These are phyloP conservation scores for Nomada goodeniana DNA, from an alignment of 2,888 invertebrate species.

Conservation along the genomic window DNA sequence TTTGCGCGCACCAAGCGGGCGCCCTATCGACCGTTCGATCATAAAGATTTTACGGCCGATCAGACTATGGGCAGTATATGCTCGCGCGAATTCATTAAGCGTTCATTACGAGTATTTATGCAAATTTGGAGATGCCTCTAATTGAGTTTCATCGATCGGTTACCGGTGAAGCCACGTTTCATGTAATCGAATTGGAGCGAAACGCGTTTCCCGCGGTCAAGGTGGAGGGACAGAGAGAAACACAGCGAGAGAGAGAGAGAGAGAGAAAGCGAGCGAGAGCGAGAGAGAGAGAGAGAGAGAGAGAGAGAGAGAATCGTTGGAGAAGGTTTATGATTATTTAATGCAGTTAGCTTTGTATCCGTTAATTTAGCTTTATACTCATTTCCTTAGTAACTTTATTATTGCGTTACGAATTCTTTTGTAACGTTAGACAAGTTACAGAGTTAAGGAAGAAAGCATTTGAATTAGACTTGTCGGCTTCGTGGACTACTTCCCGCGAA, in stretches of 20 bases:
- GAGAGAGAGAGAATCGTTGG: background rate
- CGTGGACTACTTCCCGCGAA: too few species aligned
- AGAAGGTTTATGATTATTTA: background rate
- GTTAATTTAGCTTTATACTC: background rate
- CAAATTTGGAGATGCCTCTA: slow-evolving; percentile 63
- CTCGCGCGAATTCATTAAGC: slow-evolving; percentile 52
- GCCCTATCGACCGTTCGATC: slow-evolving; percentile 14
- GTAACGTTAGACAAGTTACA: too few species aligned
- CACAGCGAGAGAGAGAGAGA: too few species aligned
- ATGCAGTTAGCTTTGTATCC: background rate
- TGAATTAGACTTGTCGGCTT: too few species aligned
- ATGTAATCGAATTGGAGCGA: slow-evolving; percentile 2
- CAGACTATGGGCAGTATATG: slow-evolving; percentile 14
- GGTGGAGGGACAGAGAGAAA: too few species aligned
- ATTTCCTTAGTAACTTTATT: background rate
- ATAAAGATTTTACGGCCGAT: slow-evolving; percentile 51
- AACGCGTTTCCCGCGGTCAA: background rate
- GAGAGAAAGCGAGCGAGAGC: too few species aligned
- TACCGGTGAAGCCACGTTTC: slow-evolving; percentile 50
- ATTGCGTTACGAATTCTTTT: too few species aligned
- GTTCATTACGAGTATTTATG: slow-evolving; percentile 69
- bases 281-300: too few species aligned
- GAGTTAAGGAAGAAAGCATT: too few species aligned
- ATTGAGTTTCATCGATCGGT: slow-evolving; percentile 61
- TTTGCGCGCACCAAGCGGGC: slow-evolving; percentile 10